Percentiles rank a stretch among this genome's conserved stretches.
phyloP scores from a whole-genome alignment of 2,888 invertebrate genomes.

The Drosophila paramelanica region DNA sequence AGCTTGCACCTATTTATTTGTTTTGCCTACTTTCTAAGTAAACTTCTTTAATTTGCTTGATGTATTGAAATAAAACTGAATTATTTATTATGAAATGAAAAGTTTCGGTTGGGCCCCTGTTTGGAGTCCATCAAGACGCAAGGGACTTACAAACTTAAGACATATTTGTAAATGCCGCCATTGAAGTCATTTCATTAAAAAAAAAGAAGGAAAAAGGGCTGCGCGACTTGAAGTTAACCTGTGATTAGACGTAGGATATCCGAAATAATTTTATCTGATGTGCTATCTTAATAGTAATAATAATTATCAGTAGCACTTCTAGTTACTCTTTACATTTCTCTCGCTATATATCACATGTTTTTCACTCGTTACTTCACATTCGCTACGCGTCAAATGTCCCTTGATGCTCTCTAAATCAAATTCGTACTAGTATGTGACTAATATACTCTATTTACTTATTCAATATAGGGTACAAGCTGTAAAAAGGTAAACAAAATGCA shows the following conservation, averaged over 20 bases:
- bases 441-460: neutral
- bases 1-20: conserved; percentile 54
- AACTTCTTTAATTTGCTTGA: conserved; percentile 56
- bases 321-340: neutral
- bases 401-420: neutral
- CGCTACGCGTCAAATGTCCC: neutral
- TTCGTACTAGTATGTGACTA: neutral
- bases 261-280: neutral
- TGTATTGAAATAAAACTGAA: conserved; percentile 54
- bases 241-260: too few species aligned
- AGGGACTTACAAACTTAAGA: conserved; percentile 13
- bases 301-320: neutral
- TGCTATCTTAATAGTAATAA: too few species aligned
- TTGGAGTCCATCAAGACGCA: neutral
- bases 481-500: conserved; percentile 65
- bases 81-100: conserved; percentile 58
- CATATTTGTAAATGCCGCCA: conserved; percentile 8
- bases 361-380: neutral
- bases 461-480: neutral
- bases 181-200: neutral
- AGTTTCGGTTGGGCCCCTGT: conserved; percentile 17
- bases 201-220: neutral
- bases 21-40: conserved; percentile 57
- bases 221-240: conserved; percentile 8
- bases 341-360: neutral